phyloP scores from a whole-genome alignment of 2,113 vertebrate species.

The Myiopsitta monachus region DNA sequence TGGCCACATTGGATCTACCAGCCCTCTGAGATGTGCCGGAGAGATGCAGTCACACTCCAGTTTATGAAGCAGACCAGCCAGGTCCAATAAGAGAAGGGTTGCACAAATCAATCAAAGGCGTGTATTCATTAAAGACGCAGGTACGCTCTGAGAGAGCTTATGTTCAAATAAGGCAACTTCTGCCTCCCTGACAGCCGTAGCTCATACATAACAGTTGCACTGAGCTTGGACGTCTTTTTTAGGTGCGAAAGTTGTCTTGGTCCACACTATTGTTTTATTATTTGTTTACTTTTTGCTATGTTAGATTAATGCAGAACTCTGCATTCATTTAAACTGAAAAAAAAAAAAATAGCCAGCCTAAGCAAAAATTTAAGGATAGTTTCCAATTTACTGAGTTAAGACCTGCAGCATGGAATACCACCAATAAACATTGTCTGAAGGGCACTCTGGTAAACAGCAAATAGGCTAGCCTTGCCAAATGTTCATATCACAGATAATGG shows the following conservation, averaged over 20 bases:
- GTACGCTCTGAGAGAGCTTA: neutral
- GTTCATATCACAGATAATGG: neutral
- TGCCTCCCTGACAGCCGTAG: neutral
- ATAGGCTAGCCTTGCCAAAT: neutral
- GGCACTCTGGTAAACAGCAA: neutral
- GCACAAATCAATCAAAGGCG: neutral
- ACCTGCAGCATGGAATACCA: neutral
- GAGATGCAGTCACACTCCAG: neutral
- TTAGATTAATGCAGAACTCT: neutral
- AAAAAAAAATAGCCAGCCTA: neutral
- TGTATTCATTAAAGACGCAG: neutral
- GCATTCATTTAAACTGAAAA: neutral
- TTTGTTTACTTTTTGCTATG: neutral
- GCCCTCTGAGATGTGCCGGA: neutral
- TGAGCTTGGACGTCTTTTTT: neutral
- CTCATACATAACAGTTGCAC: neutral
- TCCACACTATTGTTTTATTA: neutral
- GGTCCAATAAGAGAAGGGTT: neutral
- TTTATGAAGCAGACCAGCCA: neutral
- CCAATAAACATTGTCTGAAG: neutral
- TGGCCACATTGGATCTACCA: fast-evolving
- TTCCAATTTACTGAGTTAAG: neutral
- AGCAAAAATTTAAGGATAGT: neutral
- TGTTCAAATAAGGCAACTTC: neutral
- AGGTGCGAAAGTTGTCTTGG: neutral